Evolutionary conservation across 2,888 invertebrate species (phyloP).

Genomic region (Gandaritis pyraliata): DNA sequence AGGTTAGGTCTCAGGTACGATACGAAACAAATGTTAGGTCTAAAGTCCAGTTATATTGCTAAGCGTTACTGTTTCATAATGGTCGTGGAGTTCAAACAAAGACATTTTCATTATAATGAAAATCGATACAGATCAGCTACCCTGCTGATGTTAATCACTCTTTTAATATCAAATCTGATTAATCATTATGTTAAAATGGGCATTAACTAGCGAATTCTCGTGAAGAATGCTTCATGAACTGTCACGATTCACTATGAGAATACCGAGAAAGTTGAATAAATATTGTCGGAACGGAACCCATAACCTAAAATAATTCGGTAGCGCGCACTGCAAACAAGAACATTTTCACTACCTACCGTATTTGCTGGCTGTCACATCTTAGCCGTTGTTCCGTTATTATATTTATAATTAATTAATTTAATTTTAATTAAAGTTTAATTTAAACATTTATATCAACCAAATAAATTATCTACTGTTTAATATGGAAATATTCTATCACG

Average conservation of each 20-base stretch:
- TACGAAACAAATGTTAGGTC: constrained; percentile 11
- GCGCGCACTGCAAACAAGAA: background rate
- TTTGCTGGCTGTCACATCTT: constrained; percentile 4
- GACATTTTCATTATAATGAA: background rate
- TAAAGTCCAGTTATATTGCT: background rate
- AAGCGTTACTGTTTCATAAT: background rate
- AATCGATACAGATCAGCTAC: background rate
- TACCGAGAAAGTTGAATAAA: background rate
- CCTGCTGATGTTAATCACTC: background rate
- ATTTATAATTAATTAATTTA: too few species aligned
- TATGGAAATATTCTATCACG: constrained; percentile 29
- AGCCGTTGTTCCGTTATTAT: constrained; percentile 13
- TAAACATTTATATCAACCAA: constrained; percentile 19
- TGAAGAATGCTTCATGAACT: background rate
- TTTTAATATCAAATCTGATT: too few species aligned
- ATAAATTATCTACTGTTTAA: constrained; percentile 18
- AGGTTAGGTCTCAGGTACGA: constrained; percentile 15
- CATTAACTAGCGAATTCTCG: too few species aligned
- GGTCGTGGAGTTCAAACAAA: background rate
- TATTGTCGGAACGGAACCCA: background rate
- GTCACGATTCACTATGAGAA: background rate
- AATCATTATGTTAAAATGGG: too few species aligned
- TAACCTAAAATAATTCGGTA: background rate
- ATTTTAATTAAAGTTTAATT: constrained; percentile 15
- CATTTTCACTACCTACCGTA: background rate